phyloP scores from a whole-genome alignment of 2,113 vertebrate species.

The Urocitellus parryii region DNA sequence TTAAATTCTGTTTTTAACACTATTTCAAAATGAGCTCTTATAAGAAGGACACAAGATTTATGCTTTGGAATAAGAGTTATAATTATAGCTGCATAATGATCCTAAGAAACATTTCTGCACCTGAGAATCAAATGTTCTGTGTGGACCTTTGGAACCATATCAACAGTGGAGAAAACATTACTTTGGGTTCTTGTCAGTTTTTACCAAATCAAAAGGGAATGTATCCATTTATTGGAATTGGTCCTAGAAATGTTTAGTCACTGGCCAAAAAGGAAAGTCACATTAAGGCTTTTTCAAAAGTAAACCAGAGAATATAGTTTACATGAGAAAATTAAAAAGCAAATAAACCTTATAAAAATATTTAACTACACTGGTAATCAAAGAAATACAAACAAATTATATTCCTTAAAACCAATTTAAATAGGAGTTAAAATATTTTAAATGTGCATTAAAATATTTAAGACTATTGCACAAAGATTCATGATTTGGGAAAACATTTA shows the following conservation, averaged over 20 bases:
- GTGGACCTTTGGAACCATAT: background rate
- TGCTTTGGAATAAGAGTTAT: background rate
- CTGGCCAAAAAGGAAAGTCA: constrained; percentile 34
- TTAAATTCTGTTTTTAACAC: constrained; percentile 49
- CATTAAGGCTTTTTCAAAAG: constrained; percentile 35
- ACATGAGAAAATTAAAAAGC: background rate
- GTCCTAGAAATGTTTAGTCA: constrained; percentile 23
- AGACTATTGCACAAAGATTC: background rate
- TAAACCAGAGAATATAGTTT: constrained; percentile 12
- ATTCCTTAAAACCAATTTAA: background rate
- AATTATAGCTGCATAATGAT: background rate
- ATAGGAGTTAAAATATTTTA: constrained; percentile 26
- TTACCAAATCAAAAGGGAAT: background rate
- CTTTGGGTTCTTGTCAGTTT: constrained; percentile 26
- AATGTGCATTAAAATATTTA: background rate
- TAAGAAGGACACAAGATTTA: background rate
- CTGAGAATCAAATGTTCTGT: background rate
- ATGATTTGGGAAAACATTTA: constrained; percentile 6
- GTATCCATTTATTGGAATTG: background rate
- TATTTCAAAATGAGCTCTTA: constrained; percentile 35
- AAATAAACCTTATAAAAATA: constrained; percentile 12
- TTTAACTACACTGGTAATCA: background rate
- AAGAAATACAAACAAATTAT: constrained; percentile 4
- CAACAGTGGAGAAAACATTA: background rate
- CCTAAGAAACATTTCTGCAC: background rate